These are phyloP conservation scores for Pseudochirops corinnae DNA, from an alignment of 2,797 vertebrate species.

Conservation along the genomic window DNA sequence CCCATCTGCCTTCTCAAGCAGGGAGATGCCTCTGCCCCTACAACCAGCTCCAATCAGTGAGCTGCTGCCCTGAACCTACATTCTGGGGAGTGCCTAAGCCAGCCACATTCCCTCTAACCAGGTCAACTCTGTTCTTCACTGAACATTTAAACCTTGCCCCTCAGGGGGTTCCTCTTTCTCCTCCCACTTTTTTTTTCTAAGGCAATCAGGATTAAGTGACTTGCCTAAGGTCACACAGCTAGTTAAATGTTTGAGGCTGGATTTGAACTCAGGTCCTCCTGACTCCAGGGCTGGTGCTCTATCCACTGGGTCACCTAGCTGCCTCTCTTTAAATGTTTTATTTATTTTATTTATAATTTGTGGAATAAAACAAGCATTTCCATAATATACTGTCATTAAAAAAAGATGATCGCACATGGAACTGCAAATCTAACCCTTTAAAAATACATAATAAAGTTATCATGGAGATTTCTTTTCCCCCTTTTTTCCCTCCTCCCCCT, in stretches of 20 bases:
- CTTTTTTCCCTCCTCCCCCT: too few relatives aligned
- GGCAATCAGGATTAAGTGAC: neutral
- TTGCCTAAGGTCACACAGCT: neutral
- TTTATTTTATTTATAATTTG: too few relatives aligned
- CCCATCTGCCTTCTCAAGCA: neutral
- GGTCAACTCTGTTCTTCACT: neutral
- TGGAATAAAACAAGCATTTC: neutral
- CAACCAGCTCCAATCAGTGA: too few relatives aligned
- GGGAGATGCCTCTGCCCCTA: neutral
- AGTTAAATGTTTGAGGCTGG: neutral
- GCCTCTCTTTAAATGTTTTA: too few relatives aligned
- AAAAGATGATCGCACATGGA: neutral
- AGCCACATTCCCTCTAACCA: neutral
- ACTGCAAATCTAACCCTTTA: neutral
- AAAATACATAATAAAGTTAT: neutral
- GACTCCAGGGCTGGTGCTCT: neutral
- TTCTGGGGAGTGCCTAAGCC: too few relatives aligned
- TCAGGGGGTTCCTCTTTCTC: neutral
- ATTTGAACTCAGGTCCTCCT: neutral
- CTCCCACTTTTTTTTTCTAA: neutral
- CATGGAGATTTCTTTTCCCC: neutral
- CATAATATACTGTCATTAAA: neutral
- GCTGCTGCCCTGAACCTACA: too few relatives aligned
- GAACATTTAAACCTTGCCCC: neutral
- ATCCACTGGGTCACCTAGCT: neutral